phyloP scores from a whole-genome alignment of 2,888 invertebrate genomes.

The Aproaerema taeniolella region DNA sequence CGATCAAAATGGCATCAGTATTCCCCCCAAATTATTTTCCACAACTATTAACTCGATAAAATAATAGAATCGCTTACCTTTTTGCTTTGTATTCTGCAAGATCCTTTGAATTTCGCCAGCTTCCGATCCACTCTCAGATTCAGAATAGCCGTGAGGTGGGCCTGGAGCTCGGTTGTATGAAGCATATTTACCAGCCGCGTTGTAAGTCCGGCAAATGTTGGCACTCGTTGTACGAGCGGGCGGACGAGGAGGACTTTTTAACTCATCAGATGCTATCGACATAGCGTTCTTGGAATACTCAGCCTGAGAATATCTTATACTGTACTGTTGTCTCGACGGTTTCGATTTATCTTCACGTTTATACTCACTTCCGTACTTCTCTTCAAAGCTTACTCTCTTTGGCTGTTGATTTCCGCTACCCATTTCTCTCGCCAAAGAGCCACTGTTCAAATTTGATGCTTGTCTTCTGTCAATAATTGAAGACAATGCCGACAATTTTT shows the following conservation, averaged over 20 bases:
- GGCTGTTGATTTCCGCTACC: slow-evolving; percentile 27
- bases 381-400: slow-evolving; percentile 55
- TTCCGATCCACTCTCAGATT: slow-evolving; percentile 85
- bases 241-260: slow-evolving; percentile 45
- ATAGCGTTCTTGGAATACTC: too few species aligned
- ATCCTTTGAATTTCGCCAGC: slow-evolving; percentile 84
- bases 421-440: slow-evolving; percentile 32
- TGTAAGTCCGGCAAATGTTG: too few species aligned
- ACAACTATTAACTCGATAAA: too few species aligned
- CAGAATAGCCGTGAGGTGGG: slow-evolving; percentile 57
- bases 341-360: too few species aligned
- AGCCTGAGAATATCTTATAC: too few species aligned
- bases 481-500: slow-evolving; percentile 37
- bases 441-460: slow-evolving; percentile 31
- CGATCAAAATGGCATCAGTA: too few species aligned
- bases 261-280: slow-evolving; percentile 18
- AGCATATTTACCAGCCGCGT: too few species aligned
- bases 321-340: too few species aligned
- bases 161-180: too few species aligned
- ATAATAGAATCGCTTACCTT: slow-evolving; percentile 32
- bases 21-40: too few species aligned
- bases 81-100: slow-evolving; percentile 40
- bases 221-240: slow-evolving; percentile 55
- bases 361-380: too few species aligned
- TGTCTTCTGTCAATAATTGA: slow-evolving; percentile 27